Percentiles rank a stretch among this genome's conserved stretches.
Conservation (phyloP, 2,113 vertebrate species). For the Tangachromis dhanisi region DNA sequence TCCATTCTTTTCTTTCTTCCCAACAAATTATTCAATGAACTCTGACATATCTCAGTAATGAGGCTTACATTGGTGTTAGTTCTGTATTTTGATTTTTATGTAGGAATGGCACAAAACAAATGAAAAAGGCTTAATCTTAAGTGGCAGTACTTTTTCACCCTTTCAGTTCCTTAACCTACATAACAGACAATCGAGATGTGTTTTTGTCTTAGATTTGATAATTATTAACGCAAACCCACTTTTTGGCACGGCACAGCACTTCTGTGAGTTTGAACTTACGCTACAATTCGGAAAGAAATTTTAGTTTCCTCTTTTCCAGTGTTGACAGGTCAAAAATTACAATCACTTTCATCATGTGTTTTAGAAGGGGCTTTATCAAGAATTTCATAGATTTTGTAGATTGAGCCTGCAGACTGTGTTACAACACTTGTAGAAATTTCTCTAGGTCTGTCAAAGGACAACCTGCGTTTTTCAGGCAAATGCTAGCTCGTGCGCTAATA, state of each 20-base stretch:
- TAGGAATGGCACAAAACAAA: background rate
- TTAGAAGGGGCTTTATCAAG: background rate
- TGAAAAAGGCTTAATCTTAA: background rate
- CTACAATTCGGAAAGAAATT: background rate
- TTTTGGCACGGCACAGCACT: background rate
- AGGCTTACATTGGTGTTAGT: background rate
- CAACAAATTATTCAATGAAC: background rate
- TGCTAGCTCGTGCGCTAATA: background rate
- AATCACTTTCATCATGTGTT: background rate
- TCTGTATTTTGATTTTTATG: background rate
- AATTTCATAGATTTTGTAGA: background rate
- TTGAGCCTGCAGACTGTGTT: background rate
- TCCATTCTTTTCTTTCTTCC: background rate
- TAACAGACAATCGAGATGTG: background rate
- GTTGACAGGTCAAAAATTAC: background rate
- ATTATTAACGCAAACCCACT: background rate
- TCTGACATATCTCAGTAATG: background rate
- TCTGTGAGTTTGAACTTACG: background rate
- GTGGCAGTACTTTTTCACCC: background rate
- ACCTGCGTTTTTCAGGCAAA: background rate
- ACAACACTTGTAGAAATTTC: background rate
- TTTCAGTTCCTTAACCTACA: background rate
- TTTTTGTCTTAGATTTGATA: background rate
- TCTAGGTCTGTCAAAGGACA: background rate
- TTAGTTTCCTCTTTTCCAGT: background rate